phyloP scores from a whole-genome alignment of 2,113 vertebrate genomes.

The Philantomba maxwellii region DNA sequence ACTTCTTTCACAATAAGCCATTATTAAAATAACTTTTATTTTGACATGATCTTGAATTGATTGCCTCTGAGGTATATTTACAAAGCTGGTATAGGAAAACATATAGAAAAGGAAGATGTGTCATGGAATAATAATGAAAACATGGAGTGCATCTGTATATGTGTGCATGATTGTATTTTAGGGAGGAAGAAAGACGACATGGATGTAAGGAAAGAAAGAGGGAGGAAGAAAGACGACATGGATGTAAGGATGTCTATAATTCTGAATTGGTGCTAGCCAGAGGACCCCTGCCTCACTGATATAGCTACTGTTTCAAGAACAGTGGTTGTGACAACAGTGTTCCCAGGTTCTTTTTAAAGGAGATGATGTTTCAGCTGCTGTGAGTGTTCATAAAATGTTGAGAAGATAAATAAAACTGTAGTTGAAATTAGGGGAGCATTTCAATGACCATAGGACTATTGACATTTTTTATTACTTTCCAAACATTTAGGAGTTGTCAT shows the following conservation, averaged over 20 bases:
- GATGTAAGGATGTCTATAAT: background rate
- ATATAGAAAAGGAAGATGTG: fast-evolving
- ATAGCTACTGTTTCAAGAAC: background rate
- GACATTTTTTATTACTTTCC: conserved; percentile 3
- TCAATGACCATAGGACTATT: background rate
- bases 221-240: no score
- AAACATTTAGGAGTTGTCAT: conserved; percentile 36
- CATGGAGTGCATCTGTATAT: fast-evolving
- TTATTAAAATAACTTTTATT: background rate
- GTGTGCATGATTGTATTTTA: background rate
- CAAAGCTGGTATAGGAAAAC: background rate
- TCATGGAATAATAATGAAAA: background rate
- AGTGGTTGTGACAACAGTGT: background rate
- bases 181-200: no score
- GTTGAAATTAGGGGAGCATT: conserved; percentile 16
- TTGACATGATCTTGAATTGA: background rate
- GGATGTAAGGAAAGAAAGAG: background rate
- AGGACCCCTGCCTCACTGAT: background rate
- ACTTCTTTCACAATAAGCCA: background rate
- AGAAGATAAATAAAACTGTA: background rate
- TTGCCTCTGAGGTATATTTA: background rate
- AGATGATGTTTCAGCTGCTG: background rate
- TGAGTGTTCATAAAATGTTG: background rate
- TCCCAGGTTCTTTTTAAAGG: background rate
- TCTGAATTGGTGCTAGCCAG: background rate